Evolutionary conservation across 2,797 vertebrate genomes (phyloP), one percentile per base, ranked within the genome.

Genomic region (Synanceia verrucosa): DNA sequence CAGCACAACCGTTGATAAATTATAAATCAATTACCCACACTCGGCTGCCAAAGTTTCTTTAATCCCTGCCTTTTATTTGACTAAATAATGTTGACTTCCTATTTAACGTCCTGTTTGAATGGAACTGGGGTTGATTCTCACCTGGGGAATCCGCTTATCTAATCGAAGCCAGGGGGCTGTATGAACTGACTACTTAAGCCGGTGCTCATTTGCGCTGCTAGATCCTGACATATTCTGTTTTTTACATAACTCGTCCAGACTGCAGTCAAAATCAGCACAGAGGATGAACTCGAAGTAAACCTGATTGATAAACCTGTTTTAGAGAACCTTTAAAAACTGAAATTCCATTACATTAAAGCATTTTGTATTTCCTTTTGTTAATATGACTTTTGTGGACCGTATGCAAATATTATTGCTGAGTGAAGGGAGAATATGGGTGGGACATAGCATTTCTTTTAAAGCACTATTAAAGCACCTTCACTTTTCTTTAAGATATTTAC

Each of bases 21-120:
- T 91, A 90, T 92, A 93, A 92, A 93, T 94, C 91, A 92, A 92
- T 93, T 92, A 90, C 84, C 71, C 65, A 51, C 71, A 84, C 81
- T 87, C 70, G 61, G 73, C 90, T 85, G 87, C 85, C 91, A 91
- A 89, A 72, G 66, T 87, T 89, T 89, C 88, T 91, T 91, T 92
- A 93, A 92, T 93, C 88, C 86, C 63, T 81, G 61, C 69, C 83
- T 92, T 93, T 93, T 91, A 89, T 93, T 92, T 89, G 74, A 90
- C 90, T 93, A 93, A 94, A 92, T 82, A 82, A 86, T 87, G 86
- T 91, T 84, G 76, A 88, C 87, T 91, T 86, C 77, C 85, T 68
- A 46, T 81, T 90, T 90, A 88, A 82, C 76, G 65, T 84, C 76
- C 81, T 55, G 78, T 75, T 88, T 62, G 62, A 81, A 86, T 78